Evolutionary conservation across 2,113 vertebrate species (phyloP).

Genomic region (Cololabis saira): DNA sequence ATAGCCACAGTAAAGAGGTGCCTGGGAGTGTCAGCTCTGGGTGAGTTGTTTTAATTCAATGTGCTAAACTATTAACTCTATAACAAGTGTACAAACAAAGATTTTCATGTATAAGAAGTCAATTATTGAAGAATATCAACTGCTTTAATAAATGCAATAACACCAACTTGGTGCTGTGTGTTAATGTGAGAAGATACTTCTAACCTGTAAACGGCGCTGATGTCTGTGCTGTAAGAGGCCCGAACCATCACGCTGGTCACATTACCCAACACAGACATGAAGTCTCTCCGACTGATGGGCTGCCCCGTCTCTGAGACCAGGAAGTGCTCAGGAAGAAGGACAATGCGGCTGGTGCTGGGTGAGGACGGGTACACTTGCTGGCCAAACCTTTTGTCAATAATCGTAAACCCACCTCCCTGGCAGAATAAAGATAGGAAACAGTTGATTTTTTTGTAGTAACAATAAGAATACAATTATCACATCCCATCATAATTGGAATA

Average conservation of each 20-base stretch:
- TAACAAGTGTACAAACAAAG: too few relatives aligned
- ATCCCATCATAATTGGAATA: conserved; percentile 2
- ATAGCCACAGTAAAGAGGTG: conserved; percentile 7
- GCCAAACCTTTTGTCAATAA: conserved; percentile 58
- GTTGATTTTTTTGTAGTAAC: neutral
- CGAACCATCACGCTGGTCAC: conserved; percentile 67
- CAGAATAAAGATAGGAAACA: neutral
- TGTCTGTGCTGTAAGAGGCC: conserved; percentile 73
- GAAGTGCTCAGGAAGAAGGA: conserved; percentile 72
- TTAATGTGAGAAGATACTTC: neutral
- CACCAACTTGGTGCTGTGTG: neutral
- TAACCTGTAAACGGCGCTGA: conserved; percentile 71
- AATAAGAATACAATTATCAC: neutral
- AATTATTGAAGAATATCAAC: too few relatives aligned
- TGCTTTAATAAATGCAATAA: too few relatives aligned
- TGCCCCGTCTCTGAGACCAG: conserved; percentile 36
- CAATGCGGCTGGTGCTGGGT: conserved; percentile 48
- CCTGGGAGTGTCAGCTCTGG: conserved; percentile 1
- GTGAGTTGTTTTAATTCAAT: neutral
- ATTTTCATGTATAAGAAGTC: too few relatives aligned
- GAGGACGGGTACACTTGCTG: conserved; percentile 68
- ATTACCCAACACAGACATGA: conserved; percentile 65
- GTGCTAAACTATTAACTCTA: too few relatives aligned
- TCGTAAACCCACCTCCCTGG: conserved; percentile 69
- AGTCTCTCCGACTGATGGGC: conserved; percentile 64